Conservation (phyloP, 2,113 vertebrate species). For the Peromyscus leucopus region DNA sequence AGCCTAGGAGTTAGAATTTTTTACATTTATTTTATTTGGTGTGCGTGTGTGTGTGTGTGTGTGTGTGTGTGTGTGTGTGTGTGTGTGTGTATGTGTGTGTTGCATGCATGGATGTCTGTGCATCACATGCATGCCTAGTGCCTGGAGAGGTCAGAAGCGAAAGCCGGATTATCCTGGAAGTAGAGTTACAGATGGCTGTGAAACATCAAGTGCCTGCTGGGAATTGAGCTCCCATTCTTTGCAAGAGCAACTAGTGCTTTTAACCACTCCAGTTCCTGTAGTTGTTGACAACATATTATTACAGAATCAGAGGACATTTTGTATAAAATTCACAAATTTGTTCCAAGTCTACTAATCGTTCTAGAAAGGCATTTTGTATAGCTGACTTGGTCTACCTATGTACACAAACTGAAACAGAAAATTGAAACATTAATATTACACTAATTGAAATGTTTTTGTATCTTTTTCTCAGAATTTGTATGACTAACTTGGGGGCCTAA, state of each 20-base stretch:
- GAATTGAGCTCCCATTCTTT: background rate
- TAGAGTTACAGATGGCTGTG: background rate
- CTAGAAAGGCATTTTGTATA: constrained; percentile 33
- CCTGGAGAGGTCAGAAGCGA: background rate
- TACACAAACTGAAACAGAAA: constrained; percentile 24
- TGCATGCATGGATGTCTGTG: background rate
- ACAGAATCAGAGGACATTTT: constrained; percentile 12
- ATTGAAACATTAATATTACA: background rate
- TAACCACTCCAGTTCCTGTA: background rate
- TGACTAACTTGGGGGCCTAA: constrained; percentile 20
- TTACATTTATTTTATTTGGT: background rate
- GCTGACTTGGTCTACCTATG: background rate
- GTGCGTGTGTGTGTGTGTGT: background rate
- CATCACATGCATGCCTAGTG: background rate
- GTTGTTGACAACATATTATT: constrained; percentile 10
- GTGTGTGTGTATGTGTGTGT: background rate
- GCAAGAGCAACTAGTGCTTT: background rate
- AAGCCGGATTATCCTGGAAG: background rate
- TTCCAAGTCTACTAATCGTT: constrained; percentile 29
- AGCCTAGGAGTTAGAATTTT: background rate
- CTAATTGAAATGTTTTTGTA: constrained; percentile 15
- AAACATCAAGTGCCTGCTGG: background rate
- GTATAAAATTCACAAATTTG: constrained; percentile 14
- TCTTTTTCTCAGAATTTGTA: constrained; percentile 43
- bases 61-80: background rate